These are phyloP conservation scores for Pogonophryne albipinna DNA, from an alignment of 2,797 vertebrate species.

Conservation along the genomic window DNA sequence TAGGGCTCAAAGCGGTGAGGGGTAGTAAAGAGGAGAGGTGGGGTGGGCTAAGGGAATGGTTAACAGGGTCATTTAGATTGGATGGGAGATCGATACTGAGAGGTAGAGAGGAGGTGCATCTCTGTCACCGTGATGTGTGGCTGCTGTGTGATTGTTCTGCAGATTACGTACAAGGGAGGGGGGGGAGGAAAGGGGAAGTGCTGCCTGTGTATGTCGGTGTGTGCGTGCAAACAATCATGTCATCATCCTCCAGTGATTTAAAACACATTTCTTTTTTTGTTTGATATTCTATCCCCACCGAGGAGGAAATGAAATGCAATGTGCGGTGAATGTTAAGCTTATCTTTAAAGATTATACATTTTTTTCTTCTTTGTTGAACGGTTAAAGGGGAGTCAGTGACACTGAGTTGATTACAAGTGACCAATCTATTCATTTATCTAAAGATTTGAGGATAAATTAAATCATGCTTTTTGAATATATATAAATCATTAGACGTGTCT, in stretches of 20 bases:
- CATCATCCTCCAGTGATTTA: conserved; percentile 69
- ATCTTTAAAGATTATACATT: conserved; percentile 47
- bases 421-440: conserved; percentile 54
- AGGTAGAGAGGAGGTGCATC: conserved; percentile 86
- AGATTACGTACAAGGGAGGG: conserved; percentile 77
- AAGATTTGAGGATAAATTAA: conserved; percentile 44
- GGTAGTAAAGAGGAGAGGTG: conserved; percentile 77
- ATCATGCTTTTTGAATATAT: conserved; percentile 23
- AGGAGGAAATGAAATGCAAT: conserved; percentile 64
- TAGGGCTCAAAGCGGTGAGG: conserved; percentile 77
- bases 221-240: conserved; percentile 64
- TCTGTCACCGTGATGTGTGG: conserved; percentile 88
- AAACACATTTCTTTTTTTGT: conserved; percentile 67
- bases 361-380: background rate
- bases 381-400: background rate
- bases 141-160: conserved; percentile 86
- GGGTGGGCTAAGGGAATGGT: conserved; percentile 85
- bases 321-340: conserved; percentile 55
- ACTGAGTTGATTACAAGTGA: conserved; percentile 41
- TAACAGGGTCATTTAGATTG: conserved; percentile 89
- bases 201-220: conserved; percentile 10
- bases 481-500: conserved; percentile 5
- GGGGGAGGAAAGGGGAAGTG: conserved; percentile 62
- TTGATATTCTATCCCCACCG: conserved; percentile 68
- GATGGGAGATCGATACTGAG: conserved; percentile 90